Base-by-base conservation (phyloP, 30 jellyfish, hydroid and myxozoan species). In the Turritopsis dohrnii region DNA sequence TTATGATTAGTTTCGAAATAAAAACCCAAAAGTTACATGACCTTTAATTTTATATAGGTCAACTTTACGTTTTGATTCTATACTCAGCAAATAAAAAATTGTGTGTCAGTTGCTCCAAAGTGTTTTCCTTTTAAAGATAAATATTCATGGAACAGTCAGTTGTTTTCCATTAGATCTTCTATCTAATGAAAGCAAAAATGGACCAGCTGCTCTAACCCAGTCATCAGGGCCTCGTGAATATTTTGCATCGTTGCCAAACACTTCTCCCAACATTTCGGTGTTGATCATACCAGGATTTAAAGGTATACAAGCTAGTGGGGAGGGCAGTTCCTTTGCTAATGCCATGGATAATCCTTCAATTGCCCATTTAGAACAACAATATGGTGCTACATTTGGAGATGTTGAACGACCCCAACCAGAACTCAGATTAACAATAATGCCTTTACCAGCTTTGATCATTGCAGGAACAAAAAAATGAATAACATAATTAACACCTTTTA, bases 291-390 rank as follows among this genome's bases (percentile, higher is more conserved):
- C 97, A 5, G 97, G 97, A 76, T 85, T 83, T n/a, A 90, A 75
- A 3, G 97, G 92, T 29, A 86, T 90, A 54, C 95, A 85, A 17
- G 94, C 92, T 27, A 90, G 86, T 1, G 97, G 97, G 5, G 95
- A 54, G 26, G 97, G 97, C 26, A 90, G 84, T n/a, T 90, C 97
- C 72, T 79, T 20, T 18, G 97, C 97, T 65, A 90, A 75, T 20
- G 95, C 54, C 76, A 84, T 76, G 8, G 97, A 85, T 53, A 90
- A 74, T 1, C 97, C 97, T 73, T 90, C 97, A 23, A 90, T 65
- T n/a, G 92, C 97, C 91, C 91, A 90, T 53, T 90, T 90, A 81
- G 83, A 81, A 89, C 97, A 90, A 77, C 97, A 90, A 71, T 90
- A 90, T 26, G 97, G 97, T 66, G 95, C 97, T 1, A 85, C 92